Evolutionary conservation across 2,888 invertebrate genomes (phyloP).

Genomic region (Gymnocheta viridis): DNA sequence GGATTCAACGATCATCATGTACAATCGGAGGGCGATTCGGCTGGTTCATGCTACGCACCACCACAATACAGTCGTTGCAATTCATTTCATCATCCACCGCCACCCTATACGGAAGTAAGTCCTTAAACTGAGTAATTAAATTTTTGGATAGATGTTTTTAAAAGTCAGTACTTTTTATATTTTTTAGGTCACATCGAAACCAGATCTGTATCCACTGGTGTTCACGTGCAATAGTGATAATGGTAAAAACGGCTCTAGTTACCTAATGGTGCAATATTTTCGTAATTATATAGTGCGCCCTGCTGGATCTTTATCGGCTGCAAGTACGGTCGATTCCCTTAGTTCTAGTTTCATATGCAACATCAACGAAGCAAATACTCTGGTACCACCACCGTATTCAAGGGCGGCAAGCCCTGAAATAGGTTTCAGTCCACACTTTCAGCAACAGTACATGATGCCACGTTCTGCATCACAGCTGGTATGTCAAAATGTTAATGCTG

Average conservation of each 20-base stretch:
- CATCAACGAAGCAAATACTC: conserved; percentile 92
- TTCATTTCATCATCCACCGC: conserved; percentile 91
- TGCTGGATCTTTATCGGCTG: conserved; percentile 90
- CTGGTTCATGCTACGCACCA: conserved; percentile 91
- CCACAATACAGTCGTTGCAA: conserved; percentile 93
- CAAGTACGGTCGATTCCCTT: conserved; percentile 92
- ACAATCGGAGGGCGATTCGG: conserved; percentile 89
- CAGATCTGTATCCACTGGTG: conserved; percentile 92
- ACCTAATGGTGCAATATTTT: conserved; percentile 92
- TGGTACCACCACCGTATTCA: conserved; percentile 92
- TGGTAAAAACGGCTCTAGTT: conserved; percentile 88
- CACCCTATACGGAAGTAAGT: conserved; percentile 91
- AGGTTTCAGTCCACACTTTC: conserved; percentile 82
- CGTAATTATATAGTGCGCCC: conserved; percentile 90
- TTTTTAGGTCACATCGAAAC: conserved; percentile 90
- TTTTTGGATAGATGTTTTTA: background rate
- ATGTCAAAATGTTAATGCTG: conserved; percentile 76
- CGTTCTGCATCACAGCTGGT: conserved; percentile 85
- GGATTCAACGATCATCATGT: conserved; percentile 83
- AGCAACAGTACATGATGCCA: conserved; percentile 82
- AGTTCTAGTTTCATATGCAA: conserved; percentile 94
- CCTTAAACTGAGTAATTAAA: background rate
- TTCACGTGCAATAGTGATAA: conserved; percentile 90
- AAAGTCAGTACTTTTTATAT: background rate
- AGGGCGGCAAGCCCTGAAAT: conserved; percentile 89